Evolutionary conservation across 2,113 vertebrate species (phyloP).

Genomic region (Myanophis thanlyinensis): DNA sequence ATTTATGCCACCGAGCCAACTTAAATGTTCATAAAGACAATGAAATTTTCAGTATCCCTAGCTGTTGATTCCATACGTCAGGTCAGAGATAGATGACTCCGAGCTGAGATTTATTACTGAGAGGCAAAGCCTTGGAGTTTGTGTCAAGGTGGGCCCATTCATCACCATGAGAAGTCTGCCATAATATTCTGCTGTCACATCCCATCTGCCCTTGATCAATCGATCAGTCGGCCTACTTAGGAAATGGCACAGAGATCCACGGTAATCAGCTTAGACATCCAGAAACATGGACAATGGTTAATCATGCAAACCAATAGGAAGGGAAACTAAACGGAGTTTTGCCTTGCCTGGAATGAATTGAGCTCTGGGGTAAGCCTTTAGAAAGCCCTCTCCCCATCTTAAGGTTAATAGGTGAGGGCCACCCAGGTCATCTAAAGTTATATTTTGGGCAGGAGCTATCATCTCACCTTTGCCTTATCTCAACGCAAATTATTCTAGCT

Average conservation of each 20-base stretch:
- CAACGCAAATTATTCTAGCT: neutral
- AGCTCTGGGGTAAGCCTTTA: neutral
- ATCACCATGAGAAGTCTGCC: conserved; percentile 53
- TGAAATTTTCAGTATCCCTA: conserved; percentile 49
- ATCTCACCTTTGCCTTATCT: neutral
- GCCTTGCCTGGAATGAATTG: neutral
- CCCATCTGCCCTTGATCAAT: conserved; percentile 56
- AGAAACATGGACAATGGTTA: conserved; percentile 36
- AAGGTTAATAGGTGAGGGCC: neutral
- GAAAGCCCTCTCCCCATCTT: neutral
- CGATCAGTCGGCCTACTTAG: conserved; percentile 51
- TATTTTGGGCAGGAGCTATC: neutral
- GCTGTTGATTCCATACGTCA: conserved; percentile 57
- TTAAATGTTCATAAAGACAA: conserved; percentile 56
- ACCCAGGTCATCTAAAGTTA: neutral
- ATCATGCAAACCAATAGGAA: conserved; percentile 59
- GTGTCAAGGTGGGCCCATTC: conserved; percentile 55
- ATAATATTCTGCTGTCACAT: conserved; percentile 57
- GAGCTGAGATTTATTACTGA: conserved; percentile 60
- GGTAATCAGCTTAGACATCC: conserved; percentile 44
- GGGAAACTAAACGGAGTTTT: neutral
- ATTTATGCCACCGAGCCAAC: conserved; percentile 56
- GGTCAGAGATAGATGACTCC: conserved; percentile 68
- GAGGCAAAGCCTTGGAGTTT: conserved; percentile 59
- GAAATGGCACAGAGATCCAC: conserved; percentile 51